Percentiles rank a stretch among this genome's conserved stretches.
Evolutionary conservation across 2,888 invertebrate species (phyloP).

Genomic region (Lagria hirta): DNA sequence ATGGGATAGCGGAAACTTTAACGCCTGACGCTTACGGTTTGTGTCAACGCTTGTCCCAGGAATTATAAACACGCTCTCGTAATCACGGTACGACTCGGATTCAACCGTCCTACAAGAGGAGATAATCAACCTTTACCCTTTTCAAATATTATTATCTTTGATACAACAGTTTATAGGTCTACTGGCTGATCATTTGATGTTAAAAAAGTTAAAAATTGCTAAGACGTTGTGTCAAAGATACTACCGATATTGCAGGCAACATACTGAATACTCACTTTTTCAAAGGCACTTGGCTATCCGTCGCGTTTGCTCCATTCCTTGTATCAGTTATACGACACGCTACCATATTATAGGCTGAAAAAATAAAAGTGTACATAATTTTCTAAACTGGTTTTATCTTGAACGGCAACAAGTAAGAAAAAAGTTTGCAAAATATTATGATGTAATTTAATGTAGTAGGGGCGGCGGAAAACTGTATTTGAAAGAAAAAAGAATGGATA

Average conservation of each 20-base stretch:
- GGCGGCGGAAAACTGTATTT: too few species aligned
- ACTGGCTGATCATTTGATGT: too few species aligned
- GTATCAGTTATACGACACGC: constrained; percentile 94
- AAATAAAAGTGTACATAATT: constrained; percentile 4
- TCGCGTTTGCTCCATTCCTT: constrained; percentile 78
- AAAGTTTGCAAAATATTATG: too few species aligned
- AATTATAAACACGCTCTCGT: constrained; percentile 75
- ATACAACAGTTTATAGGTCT: too few species aligned
- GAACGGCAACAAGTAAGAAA: too few species aligned
- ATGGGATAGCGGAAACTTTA: constrained; percentile 48
- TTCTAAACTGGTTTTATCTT: too few species aligned
- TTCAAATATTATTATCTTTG: constrained; percentile 5
- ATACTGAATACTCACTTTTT: constrained; percentile 81
- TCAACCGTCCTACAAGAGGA: constrained; percentile 58
- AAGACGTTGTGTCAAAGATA: constrained; percentile 15
- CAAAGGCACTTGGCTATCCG: constrained; percentile 96
- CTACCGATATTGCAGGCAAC: constrained; percentile 2
- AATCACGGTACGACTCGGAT: constrained; percentile 68
- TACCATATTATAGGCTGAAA: constrained; percentile 98
- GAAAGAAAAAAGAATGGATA: too few species aligned
- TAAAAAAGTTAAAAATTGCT: too few species aligned
- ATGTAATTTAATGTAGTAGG: too few species aligned
- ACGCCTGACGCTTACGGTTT: constrained; percentile 59
- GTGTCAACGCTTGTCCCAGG: constrained; percentile 66
- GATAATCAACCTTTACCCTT: constrained; percentile 31